Percentiles rank a stretch among this genome's conserved stretches.
Evolutionary conservation across 1,140 invertebrate species (phyloP).

Genomic region (Sminthurides bifidus): DNA sequence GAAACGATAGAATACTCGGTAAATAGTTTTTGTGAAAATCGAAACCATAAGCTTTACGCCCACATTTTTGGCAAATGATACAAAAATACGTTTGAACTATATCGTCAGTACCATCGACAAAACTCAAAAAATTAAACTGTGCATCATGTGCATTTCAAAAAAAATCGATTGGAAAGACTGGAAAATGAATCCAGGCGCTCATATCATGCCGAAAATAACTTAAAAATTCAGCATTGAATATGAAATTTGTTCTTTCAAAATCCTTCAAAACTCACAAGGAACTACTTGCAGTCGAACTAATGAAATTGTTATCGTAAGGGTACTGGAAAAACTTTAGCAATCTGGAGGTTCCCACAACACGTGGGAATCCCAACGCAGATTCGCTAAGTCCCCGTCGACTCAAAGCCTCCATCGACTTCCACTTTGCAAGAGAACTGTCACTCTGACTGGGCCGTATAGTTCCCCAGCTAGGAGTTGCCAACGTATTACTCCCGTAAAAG

Average conservation of each 20-base stretch:
- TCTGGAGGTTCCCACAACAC: slow-evolving; percentile 25
- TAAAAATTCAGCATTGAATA: background rate
- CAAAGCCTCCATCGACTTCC: slow-evolving; percentile 28
- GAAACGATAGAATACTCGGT: too few species aligned
- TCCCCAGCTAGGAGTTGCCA: background rate
- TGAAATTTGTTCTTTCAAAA: background rate
- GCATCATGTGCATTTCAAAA: background rate
- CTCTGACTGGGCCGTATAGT: slow-evolving; percentile 20
- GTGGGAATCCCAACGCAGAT: slow-evolving; percentile 20
- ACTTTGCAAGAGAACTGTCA: slow-evolving; percentile 21
- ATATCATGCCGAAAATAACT: background rate
- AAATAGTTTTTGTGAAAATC: too few species aligned
- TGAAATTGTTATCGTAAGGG: slow-evolving; percentile 8
- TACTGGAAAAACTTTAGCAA: slow-evolving; percentile 30
- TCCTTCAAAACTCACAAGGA: slow-evolving; percentile 16
- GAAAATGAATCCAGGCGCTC: too few species aligned
- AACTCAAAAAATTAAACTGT: background rate
- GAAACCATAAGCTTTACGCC: too few species aligned
- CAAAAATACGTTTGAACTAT: too few species aligned
- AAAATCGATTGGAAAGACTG: background rate
- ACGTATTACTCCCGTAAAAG: slow-evolving; percentile 6
- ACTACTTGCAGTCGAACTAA: background rate
- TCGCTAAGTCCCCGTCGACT: slow-evolving; percentile 25
- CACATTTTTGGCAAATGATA: too few species aligned
- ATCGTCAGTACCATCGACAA: slow-evolving; percentile 2